Base-by-base conservation (phyloP, 2,888 invertebrate genomes). In the Parelbella ahira region DNA sequence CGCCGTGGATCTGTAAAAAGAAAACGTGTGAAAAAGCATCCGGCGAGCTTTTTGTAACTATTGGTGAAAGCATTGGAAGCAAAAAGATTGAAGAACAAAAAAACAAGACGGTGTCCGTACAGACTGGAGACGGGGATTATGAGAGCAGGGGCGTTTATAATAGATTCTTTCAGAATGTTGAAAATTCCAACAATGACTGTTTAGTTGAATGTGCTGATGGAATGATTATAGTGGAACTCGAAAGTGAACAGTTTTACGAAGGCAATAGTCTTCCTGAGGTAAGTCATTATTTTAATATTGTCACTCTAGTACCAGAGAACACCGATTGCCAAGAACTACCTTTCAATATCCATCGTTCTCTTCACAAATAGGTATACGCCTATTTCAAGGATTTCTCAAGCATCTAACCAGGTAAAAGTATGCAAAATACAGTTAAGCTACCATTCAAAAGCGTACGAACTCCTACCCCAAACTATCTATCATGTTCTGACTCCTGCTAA, bases 21-120 rank as follows among this genome's bases (percentile, higher is more conserved):
- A 28, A 34, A 41, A 20, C 19, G 21, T 34, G 12, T 25, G 33
- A 27, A 41, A 33, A 28, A 20, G 19, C 33, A 6, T 15, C 27
- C 13, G 64, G 64, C 53, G 49, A 24, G 38, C 29, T 1, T 21
- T 27, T 41, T 28, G 36, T 33, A 15, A 48, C 45, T 42, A 51
- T 28, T 21, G 37, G 34, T 30, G 43, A 27, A 27, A 21, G 33
- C 25, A 9, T 9, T 20, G 12, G 6, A 41, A 19, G 11, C 20
- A 33, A 42, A 34, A 34, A 34, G 8, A 6, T 28, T 27, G 15
- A 23, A 20, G 28, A 34, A 18, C 27, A 42, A 3, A 47, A 30
- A 45, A 47, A 41, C 15, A 58, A 50, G 41, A 49, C 54, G 2
- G 49, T 54, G 37, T 18, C 28, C 37, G 52, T 57, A 2, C 51